Conservation (phyloP, 2,888 invertebrate genomes). For the Pedicia rivosa region DNA sequence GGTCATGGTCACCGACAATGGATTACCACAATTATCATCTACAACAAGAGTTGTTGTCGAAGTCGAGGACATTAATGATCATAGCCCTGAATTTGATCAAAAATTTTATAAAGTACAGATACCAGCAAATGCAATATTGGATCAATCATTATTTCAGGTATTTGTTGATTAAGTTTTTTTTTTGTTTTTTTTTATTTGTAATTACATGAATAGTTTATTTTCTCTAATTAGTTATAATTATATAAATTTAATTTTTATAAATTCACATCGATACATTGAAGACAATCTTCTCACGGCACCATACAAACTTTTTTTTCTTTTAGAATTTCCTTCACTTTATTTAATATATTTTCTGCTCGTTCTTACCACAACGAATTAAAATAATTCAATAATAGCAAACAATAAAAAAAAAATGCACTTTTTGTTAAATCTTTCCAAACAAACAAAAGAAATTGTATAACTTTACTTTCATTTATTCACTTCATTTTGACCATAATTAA, state of each 20-base stretch:
- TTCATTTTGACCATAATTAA: no score
- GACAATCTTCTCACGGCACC: background rate
- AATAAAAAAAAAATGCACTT: no score
- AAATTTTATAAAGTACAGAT: slow-evolving; percentile 67
- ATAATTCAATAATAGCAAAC: no score
- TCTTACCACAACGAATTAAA: no score
- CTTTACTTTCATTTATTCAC: no score
- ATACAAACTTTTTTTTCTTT: no score
- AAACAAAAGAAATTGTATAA: no score
- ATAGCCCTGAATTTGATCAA: slow-evolving; percentile 71
- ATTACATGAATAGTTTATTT: background rate
- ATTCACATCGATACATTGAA: background rate
- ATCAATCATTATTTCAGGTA: slow-evolving; percentile 46
- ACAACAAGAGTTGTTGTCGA: slow-evolving; percentile 66
- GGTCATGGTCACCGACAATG: slow-evolving; percentile 65
- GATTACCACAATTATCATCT: slow-evolving; percentile 50
- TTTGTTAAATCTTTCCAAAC: no score
- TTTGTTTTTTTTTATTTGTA: slow-evolving; percentile 3
- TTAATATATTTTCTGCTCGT: no score
- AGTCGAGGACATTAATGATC: slow-evolving; percentile 76
- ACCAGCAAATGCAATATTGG: slow-evolving; percentile 38
- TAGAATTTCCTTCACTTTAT: no score
- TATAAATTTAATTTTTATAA: background rate
- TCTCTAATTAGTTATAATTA: background rate
- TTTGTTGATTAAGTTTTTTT: slow-evolving; percentile 5